Percentiles rank a stretch among this genome's conserved stretches.
phyloP scores from a whole-genome alignment of 2,113 vertebrate species.

The rat (Rattus norvegicus) region DNA sequence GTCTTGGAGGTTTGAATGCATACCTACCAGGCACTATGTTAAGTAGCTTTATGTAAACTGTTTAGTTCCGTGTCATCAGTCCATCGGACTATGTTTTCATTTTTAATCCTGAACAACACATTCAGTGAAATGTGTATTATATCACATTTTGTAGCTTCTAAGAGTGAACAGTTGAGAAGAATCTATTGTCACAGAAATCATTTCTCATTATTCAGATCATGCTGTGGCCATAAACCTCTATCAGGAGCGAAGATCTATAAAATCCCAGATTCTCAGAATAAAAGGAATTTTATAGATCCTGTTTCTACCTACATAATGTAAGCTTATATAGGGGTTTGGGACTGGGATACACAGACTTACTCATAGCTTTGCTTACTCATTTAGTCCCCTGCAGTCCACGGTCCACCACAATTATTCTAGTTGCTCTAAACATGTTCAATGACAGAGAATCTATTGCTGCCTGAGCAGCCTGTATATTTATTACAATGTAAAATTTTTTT shows the following conservation, averaged over 20 bases:
- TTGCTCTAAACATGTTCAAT: not conserved
- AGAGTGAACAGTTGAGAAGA: not conserved
- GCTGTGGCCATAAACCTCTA: not conserved
- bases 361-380: not conserved
- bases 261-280: not conserved
- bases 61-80: not conserved
- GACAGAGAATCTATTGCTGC: not conserved
- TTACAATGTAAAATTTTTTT: not conserved
- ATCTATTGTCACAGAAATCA: not conserved
- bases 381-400: not conserved
- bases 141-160: slow-evolving; percentile 25
- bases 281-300: not conserved
- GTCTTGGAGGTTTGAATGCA: not conserved
- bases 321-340: not conserved
- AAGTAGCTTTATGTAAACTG: not conserved
- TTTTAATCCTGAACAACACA: not conserved
- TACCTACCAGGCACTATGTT: not conserved
- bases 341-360: not conserved
- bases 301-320: not conserved
- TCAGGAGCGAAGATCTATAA: not conserved
- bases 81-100: not conserved
- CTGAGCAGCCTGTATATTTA: not conserved
- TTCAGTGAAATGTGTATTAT: not conserved
- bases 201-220: not conserved
- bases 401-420: not conserved